Percentiles rank a stretch among this genome's conserved stretches.
Conservation (phyloP, 2,797 vertebrate species). For the Sebastes taczanowskii region DNA sequence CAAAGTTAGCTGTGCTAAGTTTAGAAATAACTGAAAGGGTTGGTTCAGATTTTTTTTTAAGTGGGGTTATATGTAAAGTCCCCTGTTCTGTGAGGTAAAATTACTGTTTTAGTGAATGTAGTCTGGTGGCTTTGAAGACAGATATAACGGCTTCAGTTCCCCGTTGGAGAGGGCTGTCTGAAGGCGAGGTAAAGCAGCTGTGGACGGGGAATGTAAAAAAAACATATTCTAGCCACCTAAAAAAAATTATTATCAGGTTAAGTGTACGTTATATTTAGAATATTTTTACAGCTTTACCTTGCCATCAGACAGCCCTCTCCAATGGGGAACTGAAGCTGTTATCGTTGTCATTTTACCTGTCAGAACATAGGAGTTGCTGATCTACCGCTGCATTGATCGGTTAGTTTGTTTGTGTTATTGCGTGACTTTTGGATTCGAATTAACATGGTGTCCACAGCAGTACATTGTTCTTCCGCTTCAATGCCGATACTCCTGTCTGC, state of each 20-base stretch:
- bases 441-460: too few relatives aligned
- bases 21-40: not conserved
- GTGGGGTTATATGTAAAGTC: too few relatives aligned
- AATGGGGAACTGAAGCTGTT: too few relatives aligned
- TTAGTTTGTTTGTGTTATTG: too few relatives aligned
- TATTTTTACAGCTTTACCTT: not conserved
- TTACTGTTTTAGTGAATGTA: too few relatives aligned
- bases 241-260: not conserved
- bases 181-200: not conserved
- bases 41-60: fast-evolving
- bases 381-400: too few relatives aligned
- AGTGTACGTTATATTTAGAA: not conserved
- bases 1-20: not conserved
- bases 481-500: too few relatives aligned
- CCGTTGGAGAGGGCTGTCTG: not conserved
- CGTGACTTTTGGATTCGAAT: fast-evolving
- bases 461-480: too few relatives aligned
- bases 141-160: not conserved
- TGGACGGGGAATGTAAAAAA: not conserved
- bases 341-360: not conserved
- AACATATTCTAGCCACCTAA: fast-evolving
- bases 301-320: not conserved
- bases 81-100: too few relatives aligned
- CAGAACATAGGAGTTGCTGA: not conserved
- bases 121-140: too few relatives aligned